Percentiles rank a stretch among this genome's conserved stretches.
Evolutionary conservation across 2,797 vertebrate genomes (phyloP).

Genomic region (Cuculus canorus): DNA sequence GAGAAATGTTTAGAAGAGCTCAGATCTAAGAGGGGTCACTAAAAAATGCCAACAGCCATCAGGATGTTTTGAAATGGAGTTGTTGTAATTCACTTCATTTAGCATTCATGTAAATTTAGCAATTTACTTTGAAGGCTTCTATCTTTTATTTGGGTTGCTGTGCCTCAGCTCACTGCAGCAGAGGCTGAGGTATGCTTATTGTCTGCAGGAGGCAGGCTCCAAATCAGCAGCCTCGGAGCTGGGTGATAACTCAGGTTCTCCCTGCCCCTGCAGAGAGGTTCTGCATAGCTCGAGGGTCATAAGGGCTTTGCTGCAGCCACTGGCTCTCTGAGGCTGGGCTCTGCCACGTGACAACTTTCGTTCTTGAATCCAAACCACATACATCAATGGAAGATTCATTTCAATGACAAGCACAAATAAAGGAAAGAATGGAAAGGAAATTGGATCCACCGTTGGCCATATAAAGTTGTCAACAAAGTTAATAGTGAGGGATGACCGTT

Average conservation of each 20-base stretch:
- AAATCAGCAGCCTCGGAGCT: not conserved
- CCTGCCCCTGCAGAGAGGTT: rapidly evolving
- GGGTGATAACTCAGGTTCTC: not conserved
- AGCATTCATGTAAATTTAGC: not conserved
- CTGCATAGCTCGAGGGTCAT: rapidly evolving
- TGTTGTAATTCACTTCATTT: not conserved
- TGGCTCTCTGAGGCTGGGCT: not conserved
- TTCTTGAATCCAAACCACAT: not conserved
- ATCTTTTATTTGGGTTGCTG: not conserved
- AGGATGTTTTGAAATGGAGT: not conserved
- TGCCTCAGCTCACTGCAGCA: not conserved
- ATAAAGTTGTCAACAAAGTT: not conserved
- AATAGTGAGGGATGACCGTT: conserved; percentile 11
- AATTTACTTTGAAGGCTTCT: not conserved
- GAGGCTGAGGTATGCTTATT: not conserved
- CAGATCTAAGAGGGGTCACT: not conserved
- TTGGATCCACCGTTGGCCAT: not conserved
- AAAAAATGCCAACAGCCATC: not conserved
- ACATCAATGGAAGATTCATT: not conserved
- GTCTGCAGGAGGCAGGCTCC: not conserved
- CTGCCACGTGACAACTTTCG: not conserved
- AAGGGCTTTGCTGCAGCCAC: not conserved
- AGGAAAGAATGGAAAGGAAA: not conserved
- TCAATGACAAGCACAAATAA: conserved; percentile 10
- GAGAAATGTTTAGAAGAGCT: not conserved